Percentiles rank a stretch among this genome's conserved stretches.
Conservation (phyloP, 2,113 vertebrate species). For the Albula goreensis region DNA sequence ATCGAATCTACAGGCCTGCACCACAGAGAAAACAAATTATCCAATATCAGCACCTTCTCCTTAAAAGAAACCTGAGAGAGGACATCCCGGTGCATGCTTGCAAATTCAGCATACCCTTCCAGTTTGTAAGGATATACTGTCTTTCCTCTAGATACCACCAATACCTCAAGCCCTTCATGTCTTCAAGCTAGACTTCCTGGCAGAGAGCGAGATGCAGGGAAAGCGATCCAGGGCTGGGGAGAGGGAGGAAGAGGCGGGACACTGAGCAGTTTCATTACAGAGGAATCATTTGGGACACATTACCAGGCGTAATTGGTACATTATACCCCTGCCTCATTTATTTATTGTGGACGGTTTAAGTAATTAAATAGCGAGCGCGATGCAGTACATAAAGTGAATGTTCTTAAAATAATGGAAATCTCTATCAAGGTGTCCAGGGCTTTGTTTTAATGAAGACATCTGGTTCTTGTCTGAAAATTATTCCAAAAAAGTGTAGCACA, state of each 20-base stretch:
- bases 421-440: background rate
- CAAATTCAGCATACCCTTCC: too few relatives aligned
- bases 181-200: too few relatives aligned
- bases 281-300: conserved; percentile 12
- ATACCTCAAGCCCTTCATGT: too few relatives aligned
- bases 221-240: background rate
- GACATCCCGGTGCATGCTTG: too few relatives aligned
- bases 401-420: background rate
- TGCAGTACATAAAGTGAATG: background rate
- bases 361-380: conserved; percentile 20
- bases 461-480: background rate
- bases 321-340: conserved; percentile 24
- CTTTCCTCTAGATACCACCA: too few relatives aligned
- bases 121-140: too few relatives aligned
- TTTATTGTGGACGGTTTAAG: conserved; percentile 24
- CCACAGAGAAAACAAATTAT: too few relatives aligned
- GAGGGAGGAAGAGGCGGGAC: background rate
- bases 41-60: too few relatives aligned
- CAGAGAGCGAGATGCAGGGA: background rate
- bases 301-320: conserved; percentile 25
- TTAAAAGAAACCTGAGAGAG: too few relatives aligned
- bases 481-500: background rate
- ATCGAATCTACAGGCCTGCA: too few relatives aligned
- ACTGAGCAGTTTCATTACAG: conserved; percentile 2
- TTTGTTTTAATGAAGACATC: background rate